phyloP scores from a whole-genome alignment of 2,113 vertebrate species.

The Sylvia atricapilla region DNA sequence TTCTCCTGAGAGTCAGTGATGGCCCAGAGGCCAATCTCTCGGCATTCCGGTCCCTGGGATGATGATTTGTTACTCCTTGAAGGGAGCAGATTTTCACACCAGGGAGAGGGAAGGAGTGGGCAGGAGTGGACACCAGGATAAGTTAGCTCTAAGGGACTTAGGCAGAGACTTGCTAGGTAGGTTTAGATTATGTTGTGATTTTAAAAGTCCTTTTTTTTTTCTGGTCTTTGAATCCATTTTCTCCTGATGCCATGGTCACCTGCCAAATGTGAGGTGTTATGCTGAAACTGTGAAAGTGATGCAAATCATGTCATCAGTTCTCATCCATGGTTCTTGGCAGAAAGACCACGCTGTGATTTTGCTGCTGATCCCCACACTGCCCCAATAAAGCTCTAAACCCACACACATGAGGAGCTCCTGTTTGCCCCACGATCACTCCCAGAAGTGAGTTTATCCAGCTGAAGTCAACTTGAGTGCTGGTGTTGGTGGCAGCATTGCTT shows the following conservation, averaged over 20 bases:
- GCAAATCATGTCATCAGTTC: not conserved
- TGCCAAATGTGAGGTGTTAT: not conserved
- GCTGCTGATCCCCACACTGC: not conserved
- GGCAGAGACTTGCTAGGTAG: not conserved
- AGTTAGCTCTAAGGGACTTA: not conserved
- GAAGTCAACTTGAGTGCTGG: not conserved
- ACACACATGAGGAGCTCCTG: too few species aligned
- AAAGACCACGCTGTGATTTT: not conserved
- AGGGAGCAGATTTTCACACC: not conserved
- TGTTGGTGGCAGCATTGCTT: not conserved
- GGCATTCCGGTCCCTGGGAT: not conserved
- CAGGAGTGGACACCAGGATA: not conserved
- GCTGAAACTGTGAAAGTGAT: not conserved
- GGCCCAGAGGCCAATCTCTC: not conserved
- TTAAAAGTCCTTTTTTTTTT: not conserved
- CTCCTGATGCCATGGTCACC: accelerated
- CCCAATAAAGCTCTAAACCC: not conserved
- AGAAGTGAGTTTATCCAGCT: not conserved
- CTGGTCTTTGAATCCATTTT: not conserved
- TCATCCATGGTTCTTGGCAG: not conserved
- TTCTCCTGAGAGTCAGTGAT: not conserved
- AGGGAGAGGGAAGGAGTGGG: not conserved
- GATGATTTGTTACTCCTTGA: not conserved
- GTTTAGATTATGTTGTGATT: not conserved
- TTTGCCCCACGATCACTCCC: not conserved